Evolutionary conservation across 2,797 vertebrate species (phyloP).

Genomic region (Clarias laeviceps): DNA sequence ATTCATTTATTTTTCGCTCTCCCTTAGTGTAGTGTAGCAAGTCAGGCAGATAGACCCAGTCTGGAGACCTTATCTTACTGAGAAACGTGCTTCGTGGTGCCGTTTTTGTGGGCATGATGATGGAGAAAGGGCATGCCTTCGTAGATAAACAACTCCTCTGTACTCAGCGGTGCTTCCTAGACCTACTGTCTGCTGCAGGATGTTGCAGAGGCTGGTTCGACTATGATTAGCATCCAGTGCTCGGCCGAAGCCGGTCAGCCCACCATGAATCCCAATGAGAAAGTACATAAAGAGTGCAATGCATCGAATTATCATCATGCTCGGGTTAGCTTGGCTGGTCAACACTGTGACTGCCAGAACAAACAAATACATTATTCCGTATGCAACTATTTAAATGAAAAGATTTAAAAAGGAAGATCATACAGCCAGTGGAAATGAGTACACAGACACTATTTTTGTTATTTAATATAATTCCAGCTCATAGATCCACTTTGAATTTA

Average conservation of each 20-base stretch:
- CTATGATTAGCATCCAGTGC: conserved; percentile 65
- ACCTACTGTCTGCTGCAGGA: conserved; percentile 64
- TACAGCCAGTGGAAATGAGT: background rate
- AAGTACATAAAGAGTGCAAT: conserved; percentile 47
- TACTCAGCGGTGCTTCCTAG: conserved; percentile 60
- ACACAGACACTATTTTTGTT: background rate
- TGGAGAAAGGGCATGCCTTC: conserved; percentile 69
- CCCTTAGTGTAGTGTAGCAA: conserved; percentile 55
- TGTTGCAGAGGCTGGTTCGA: conserved; percentile 58
- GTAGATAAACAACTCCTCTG: conserved; percentile 73
- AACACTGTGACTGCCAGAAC: background rate
- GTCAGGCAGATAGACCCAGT: conserved; percentile 59
- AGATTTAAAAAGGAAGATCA: background rate
- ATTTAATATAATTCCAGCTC: background rate
- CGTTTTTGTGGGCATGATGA: conserved; percentile 71
- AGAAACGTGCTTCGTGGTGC: conserved; percentile 59
- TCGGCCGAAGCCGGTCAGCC: conserved; percentile 26
- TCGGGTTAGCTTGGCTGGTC: background rate
- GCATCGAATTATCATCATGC: background rate
- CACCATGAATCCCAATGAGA: conserved; percentile 63
- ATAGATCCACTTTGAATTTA: background rate
- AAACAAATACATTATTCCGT: background rate
- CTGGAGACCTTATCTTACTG: conserved; percentile 70
- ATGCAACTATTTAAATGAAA: background rate
- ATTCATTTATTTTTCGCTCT: conserved; percentile 39